Evolutionary conservation across 2,797 vertebrate genomes (phyloP), one percentile per base, ranked within the genome.

Genomic region (Falco rusticolus): DNA sequence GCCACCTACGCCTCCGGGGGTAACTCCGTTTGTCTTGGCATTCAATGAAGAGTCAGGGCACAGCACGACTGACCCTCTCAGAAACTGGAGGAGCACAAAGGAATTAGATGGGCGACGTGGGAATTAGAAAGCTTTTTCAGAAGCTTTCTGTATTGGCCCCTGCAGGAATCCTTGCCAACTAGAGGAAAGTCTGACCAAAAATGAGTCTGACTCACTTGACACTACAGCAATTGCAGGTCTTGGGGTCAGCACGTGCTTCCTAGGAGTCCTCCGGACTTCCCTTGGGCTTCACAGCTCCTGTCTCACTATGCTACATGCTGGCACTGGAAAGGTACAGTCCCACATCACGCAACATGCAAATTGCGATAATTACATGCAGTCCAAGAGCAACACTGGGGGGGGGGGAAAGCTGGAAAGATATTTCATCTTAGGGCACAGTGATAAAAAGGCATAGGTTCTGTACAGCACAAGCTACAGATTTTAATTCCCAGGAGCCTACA

Each of bases 1-100:
- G 53, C 59, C 43, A 43, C 72, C 16, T 6, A 4, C 5, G 0
- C 15, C 66, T 47, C 60, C 2, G 0, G 45, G 51, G 65, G 12
- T 7, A 41, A n/a, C 11, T 10, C 34, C 3, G 1, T 14, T 37
- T 54, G 47, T 41, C 33, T 25, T 5, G 16, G 41, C 13, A 3
- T 61, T 43, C 45, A 19, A 6, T 1, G 33, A 51, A n/a, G 70
- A 75, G 33, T n/a, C 34, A 43, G 63, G 64, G 45, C 71, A 59
- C 9, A 3, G 29, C 13, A 31, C 11, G 5, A 13, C 43, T 26
- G 51, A 53, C 53, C 60, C 25, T 39, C 77, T 75, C 31, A 25
- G 39, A 68, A 63, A 31, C 28, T 16, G 6, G 19, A 51, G 33
- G 25, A n/a, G 34, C 18, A 20, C 11, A 22, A 5, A 72, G 28